Base-by-base conservation (phyloP, 2,113 vertebrate species). In the Sorex araneus region DNA sequence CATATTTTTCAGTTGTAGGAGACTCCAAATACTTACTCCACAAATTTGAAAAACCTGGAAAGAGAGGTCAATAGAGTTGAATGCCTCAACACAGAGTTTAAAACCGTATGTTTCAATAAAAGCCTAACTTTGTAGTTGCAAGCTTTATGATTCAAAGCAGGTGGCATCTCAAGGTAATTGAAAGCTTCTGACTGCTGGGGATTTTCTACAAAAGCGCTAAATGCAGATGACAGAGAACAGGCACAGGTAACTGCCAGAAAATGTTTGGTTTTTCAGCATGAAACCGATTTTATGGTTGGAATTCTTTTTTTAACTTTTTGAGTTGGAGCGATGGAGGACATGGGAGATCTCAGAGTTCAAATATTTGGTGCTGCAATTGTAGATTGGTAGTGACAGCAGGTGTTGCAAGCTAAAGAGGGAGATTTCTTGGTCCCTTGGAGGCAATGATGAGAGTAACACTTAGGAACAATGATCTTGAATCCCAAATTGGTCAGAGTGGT, bases 111-210 rank as follows among this genome's bases (percentile, higher is more conserved):
- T 90, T 92, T 78, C 71, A 75, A 76, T 63, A 67, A 13, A 36
- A 85, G 64, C 13, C 43, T 34, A 70, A 75, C 78, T 93, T 75
- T 47, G 63, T 77, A 92, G 73, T 66, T 63, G 34, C 77, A 86
- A 93, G 69, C 34, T 91, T 78, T 89, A 18, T 57, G 81, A 91
- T 84, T 92, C 87, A 92, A 91, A 90, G 92, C 50, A 67, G 79
- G 75, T 79, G 80, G 25, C 60, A 76, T 45, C 28, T 28, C 54
- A 79, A 79, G 71, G 11, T 84, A 86, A 90, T 30, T 63, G 50
- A 80, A 94, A 92, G 27, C n/a, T 43, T 67, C 45, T 76, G 86
- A 80, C 32, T 57, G 50, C 27, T 47, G 40, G 27, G 18, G 40
- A 1, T 54, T 92, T 84, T 50, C 64, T 45, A 85, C 50, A 70